Percentiles rank a stretch among this genome's conserved stretches.
These are phyloP conservation scores for Drosophila neonasuta DNA, from an alignment of 2,888 invertebrate species.

Conservation along the genomic window DNA sequence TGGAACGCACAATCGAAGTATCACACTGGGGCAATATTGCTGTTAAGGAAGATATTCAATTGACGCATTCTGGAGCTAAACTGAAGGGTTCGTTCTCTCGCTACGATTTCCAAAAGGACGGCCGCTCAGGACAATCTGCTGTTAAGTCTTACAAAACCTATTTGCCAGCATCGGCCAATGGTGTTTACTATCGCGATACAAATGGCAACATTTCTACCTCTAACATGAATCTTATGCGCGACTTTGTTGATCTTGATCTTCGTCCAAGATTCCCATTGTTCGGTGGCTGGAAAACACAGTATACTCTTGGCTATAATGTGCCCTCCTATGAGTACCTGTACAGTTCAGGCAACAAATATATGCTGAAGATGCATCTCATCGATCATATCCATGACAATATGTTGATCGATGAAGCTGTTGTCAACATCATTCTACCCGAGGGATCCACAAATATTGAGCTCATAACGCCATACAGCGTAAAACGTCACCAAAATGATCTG, in stretches of 20 bases:
- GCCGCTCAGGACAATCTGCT: slow-evolving; percentile 92
- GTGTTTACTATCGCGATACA: slow-evolving; percentile 97
- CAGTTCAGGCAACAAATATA: slow-evolving; percentile 89
- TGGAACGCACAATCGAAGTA: slow-evolving; percentile 95
- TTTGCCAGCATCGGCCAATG: slow-evolving; percentile 93
- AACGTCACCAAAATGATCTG: slow-evolving; percentile 88
- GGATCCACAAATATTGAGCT: slow-evolving; percentile 92
- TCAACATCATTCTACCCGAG: slow-evolving; percentile 97
- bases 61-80: slow-evolving; percentile 95
- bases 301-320: slow-evolving; percentile 97
- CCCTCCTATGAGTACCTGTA: slow-evolving; percentile 98
- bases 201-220: slow-evolving; percentile 99
- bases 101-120: slow-evolving; percentile 97
- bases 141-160: slow-evolving; percentile 95
- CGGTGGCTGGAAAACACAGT: slow-evolving; percentile 99
- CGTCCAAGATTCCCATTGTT: slow-evolving; percentile 98
- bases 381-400: slow-evolving; percentile 99
- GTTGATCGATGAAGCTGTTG: slow-evolving; percentile 93
- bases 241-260: slow-evolving; percentile 97
- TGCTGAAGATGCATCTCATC: slow-evolving; percentile 95
- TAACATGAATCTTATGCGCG: slow-evolving; percentile 92
- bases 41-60: slow-evolving; percentile 95
- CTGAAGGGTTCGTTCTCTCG: slow-evolving; percentile 97
- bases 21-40: slow-evolving; percentile 99
- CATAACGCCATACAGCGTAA: slow-evolving; percentile 90